phyloP scores from a whole-genome alignment of 1,140 invertebrate genomes.

The Drosophila parabipectinata region DNA sequence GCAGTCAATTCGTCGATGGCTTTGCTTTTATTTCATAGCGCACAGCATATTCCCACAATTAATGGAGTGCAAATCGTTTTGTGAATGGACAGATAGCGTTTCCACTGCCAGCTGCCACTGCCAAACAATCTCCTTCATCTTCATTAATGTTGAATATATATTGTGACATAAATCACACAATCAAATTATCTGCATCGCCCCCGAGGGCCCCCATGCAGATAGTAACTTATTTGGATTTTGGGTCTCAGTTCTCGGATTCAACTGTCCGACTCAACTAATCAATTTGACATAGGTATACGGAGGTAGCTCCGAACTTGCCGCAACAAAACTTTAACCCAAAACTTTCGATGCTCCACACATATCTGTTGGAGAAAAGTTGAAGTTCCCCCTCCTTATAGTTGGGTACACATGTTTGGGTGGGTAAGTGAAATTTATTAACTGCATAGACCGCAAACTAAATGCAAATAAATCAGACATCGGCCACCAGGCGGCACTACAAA shows the following conservation, averaged over 20 bases:
- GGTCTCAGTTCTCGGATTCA: constrained; percentile 25
- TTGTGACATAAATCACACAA: constrained; percentile 72
- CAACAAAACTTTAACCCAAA: constrained; percentile 48
- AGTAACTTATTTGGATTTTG: constrained; percentile 3
- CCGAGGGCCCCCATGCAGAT: neutral
- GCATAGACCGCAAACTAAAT: constrained; percentile 53
- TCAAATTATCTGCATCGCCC: constrained; percentile 53
- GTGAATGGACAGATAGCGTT: constrained; percentile 32
- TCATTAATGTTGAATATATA: constrained; percentile 51
- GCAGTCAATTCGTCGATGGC: neutral
- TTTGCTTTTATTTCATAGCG: constrained; percentile 6
- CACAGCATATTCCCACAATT: constrained; percentile 27
- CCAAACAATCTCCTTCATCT: constrained; percentile 37
- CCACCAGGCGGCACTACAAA: constrained; percentile 27
- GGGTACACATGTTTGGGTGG: constrained; percentile 41
- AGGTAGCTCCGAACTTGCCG: constrained; percentile 7
- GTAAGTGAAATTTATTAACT: constrained; percentile 79
- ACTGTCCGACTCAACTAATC: constrained; percentile 67
- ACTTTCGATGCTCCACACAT: constrained; percentile 54
- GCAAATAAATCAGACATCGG: constrained; percentile 73
- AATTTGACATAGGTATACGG: constrained; percentile 70
- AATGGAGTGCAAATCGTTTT: constrained; percentile 63
- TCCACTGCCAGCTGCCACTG: constrained; percentile 7
- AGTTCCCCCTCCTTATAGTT: constrained; percentile 21
- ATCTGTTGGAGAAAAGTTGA: constrained; percentile 31